Evolutionary conservation across 23 tunicate species (phyloP).

Genomic region (Trididemnum nubilum): DNA sequence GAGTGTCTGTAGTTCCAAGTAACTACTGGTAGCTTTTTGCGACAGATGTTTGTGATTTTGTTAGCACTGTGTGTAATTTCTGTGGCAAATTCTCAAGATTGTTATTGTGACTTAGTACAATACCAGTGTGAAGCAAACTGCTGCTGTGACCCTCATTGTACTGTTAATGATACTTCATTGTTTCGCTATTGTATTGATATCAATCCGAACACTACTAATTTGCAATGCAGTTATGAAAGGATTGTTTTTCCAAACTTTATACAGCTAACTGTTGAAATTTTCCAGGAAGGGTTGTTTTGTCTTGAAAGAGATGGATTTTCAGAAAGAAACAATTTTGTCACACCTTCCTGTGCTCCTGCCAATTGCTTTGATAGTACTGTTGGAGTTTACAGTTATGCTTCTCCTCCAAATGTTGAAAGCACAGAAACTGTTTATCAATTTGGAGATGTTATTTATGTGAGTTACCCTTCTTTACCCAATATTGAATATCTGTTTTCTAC

Average conservation of each 20-base stretch:
- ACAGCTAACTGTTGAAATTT: conserved; percentile 20
- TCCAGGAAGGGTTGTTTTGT: conserved; percentile 64
- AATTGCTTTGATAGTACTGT: conserved; percentile 35
- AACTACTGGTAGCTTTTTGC: too few species aligned
- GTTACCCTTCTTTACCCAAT: conserved; percentile 25
- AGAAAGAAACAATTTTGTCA: conserved; percentile 36
- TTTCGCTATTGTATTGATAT: conserved; percentile 50
- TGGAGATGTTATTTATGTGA: conserved; percentile 34
- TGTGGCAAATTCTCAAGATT: conserved; percentile 29
- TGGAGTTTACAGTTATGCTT: conserved; percentile 32
- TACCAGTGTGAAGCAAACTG: conserved; percentile 70
- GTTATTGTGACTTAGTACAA: conserved; percentile 59
- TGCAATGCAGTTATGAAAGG: conserved; percentile 40
- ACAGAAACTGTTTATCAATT: conserved; percentile 16
- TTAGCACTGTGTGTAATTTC: neutral
- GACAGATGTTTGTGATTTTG: conserved; percentile 1
- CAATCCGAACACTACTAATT: conserved; percentile 10
- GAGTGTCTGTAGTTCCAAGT: too few species aligned
- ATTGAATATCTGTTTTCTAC: conserved; percentile 25
- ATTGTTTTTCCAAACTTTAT: conserved; percentile 62
- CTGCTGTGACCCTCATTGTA: conserved; percentile 84
- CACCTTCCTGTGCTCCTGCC: conserved; percentile 31
- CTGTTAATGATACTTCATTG: conserved; percentile 20
- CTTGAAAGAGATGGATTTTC: conserved; percentile 54
- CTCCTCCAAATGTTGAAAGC: conserved; percentile 23